Conservation (phyloP, 2,113 vertebrate species). For the Mesitornis unicolor region DNA sequence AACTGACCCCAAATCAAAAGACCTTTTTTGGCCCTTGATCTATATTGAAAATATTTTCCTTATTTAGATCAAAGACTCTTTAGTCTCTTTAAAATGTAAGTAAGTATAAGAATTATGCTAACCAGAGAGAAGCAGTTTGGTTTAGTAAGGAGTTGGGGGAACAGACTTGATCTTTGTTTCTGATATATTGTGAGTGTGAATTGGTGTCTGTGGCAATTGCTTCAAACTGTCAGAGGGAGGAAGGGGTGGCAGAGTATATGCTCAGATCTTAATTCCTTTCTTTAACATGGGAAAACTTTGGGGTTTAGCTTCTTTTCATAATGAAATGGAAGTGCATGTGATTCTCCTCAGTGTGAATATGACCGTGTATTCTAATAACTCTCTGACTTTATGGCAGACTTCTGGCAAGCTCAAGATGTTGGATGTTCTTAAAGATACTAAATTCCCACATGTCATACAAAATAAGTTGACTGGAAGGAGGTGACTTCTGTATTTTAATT, state of each 20-base stretch:
- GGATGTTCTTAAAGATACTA: constrained; percentile 51
- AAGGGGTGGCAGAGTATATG: neutral
- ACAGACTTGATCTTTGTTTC: neutral
- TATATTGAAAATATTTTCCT: neutral
- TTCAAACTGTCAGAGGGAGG: neutral
- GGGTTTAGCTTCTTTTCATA: neutral
- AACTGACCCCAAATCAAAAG: neutral
- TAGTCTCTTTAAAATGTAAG: neutral
- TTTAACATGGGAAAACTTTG: neutral
- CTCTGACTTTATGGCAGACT: constrained; percentile 19
- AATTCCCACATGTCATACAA: neutral
- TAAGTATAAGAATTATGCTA: neutral
- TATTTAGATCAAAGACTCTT: neutral
- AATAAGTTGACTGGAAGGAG: neutral
- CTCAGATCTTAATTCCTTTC: neutral
- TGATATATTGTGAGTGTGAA: neutral
- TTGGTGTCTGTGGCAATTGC: neutral
- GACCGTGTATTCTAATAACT: neutral
- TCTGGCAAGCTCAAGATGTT: neutral
- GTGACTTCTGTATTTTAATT: neutral
- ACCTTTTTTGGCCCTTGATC: neutral
- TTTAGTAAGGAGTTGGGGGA: neutral
- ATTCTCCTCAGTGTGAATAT: neutral
- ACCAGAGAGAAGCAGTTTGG: neutral
- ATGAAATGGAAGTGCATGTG: neutral